Conservation (phyloP, 1,140 invertebrate species). For the Luehdorfia chinensis region DNA sequence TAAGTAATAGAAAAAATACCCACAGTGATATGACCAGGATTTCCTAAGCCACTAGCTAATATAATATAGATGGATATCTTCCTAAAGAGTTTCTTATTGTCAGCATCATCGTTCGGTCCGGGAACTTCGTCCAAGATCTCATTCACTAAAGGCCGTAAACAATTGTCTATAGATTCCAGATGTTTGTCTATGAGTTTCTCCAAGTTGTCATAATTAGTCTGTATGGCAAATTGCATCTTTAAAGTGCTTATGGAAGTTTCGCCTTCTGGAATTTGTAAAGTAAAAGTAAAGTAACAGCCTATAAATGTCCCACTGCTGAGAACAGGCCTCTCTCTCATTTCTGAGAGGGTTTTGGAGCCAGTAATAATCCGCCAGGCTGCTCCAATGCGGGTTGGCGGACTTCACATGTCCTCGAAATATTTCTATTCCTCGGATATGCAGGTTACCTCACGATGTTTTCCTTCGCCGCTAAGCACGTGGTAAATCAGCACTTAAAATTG, state of each 20-base stretch:
- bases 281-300: too few species aligned
- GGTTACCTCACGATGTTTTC: too few species aligned
- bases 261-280: slow-evolving; percentile 32
- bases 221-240: slow-evolving; percentile 85
- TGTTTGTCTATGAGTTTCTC: slow-evolving; percentile 77
- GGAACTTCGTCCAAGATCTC: slow-evolving; percentile 78
- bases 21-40: slow-evolving; percentile 73
- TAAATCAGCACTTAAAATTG: too few species aligned
- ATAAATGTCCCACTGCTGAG: too few species aligned
- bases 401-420: too few species aligned
- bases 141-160: slow-evolving; percentile 72
- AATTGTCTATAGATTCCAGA: slow-evolving; percentile 65
- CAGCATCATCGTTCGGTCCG: slow-evolving; percentile 63
- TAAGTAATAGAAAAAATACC: too few species aligned
- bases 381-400: too few species aligned
- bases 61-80: slow-evolving; percentile 81
- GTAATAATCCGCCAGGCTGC: too few species aligned
- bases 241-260: slow-evolving; percentile 67
- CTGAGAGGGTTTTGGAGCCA: too few species aligned
- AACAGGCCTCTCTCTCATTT: too few species aligned
- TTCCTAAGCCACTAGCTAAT: slow-evolving; percentile 80
- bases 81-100: slow-evolving; percentile 77
- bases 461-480: too few species aligned
- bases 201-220: slow-evolving; percentile 81
- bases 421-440: too few species aligned